Conservation (phyloP, 2,888 invertebrate genomes). For the Heliconius ethilla region DNA sequence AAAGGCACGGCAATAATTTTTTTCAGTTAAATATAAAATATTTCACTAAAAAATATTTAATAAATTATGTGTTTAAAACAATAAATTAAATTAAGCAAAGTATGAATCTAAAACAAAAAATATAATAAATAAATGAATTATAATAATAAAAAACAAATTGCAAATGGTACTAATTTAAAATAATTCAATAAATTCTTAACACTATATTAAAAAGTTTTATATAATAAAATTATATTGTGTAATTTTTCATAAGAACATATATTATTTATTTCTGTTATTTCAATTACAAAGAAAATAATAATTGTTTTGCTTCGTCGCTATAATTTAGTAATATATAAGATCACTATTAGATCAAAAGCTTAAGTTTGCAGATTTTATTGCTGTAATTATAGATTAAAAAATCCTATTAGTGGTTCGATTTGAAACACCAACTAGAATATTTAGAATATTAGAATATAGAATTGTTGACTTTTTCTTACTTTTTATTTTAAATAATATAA, state of each 20-base stretch:
- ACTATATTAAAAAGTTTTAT: conserved; percentile 10
- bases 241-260: not conserved
- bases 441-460: conserved; percentile 37
- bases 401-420: conserved; percentile 63
- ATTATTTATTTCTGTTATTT: not conserved
- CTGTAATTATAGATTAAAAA: conserved; percentile 45
- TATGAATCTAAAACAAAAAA: not conserved
- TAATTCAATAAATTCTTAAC: conserved; percentile 5
- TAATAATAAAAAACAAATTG: not conserved
- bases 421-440: conserved; percentile 73
- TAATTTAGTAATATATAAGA: conserved; percentile 25
- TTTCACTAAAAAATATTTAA: not conserved
- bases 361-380: conserved; percentile 40
- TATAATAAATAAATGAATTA: not conserved
- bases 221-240: conserved; percentile 10
- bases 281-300: conserved; percentile 10
- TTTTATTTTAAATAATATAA: conserved; percentile 12
- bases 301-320: conserved; percentile 24
- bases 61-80: not conserved
- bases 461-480: conserved; percentile 34
- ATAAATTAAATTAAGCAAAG: conserved; percentile 8
- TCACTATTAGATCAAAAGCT: conserved; percentile 31
- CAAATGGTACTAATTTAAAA: conserved; percentile 21
- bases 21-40: conserved; percentile 10
- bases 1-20: conserved; percentile 3